A percentile compares a stretch with the other conserved stretches of the same genome.
Evolutionary conservation across 2,797 vertebrate species (phyloP).

Genomic region (Rousettus madagascariensis): DNA sequence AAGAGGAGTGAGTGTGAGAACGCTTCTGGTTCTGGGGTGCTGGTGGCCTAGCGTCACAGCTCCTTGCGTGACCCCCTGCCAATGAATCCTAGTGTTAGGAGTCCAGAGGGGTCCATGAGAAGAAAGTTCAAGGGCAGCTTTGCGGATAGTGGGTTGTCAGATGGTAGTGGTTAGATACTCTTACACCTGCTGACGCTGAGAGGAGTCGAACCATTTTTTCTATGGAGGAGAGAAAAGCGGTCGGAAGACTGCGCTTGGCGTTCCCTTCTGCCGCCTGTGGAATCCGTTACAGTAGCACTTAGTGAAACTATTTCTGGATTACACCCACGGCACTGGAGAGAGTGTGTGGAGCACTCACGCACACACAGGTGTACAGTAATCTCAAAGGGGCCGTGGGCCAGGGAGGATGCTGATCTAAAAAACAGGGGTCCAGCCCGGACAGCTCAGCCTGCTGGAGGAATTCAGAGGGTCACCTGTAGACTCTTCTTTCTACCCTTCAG

Average conservation of each 20-base stretch:
- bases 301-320: conserved; percentile 40
- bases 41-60: neutral
- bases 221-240: conserved; percentile 18
- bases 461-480: neutral
- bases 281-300: conserved; percentile 31
- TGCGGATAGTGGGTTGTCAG: neutral
- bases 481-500: neutral
- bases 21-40: neutral
- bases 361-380: neutral
- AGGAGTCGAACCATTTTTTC: neutral
- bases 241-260: conserved; percentile 16
- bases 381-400: neutral
- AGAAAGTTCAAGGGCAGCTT: neutral
- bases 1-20: neutral
- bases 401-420: neutral
- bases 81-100: neutral
- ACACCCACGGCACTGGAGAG: conserved; percentile 10
- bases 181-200: neutral
- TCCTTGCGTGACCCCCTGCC: neutral
- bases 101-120: neutral
- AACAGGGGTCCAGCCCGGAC: neutral
- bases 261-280: neutral
- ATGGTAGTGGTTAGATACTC: neutral
- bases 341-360: neutral
- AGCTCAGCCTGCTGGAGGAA: neutral